Percentiles rank a stretch among this genome's conserved stretches.
phyloP scores from a whole-genome alignment of 2,888 invertebrate species.

The Campaea margaritaria region DNA sequence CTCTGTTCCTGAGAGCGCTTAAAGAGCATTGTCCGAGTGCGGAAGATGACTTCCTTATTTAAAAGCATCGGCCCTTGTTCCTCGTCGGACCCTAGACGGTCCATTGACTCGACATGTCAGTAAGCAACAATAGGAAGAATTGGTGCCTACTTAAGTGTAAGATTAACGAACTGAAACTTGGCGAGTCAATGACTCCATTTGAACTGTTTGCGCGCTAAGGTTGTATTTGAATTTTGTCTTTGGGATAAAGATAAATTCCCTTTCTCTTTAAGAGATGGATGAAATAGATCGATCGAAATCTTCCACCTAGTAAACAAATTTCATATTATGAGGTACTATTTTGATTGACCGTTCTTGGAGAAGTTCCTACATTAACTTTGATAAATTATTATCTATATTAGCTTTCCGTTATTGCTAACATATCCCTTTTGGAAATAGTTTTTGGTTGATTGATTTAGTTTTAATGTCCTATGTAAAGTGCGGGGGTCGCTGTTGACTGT shows the following conservation, averaged over 20 bases:
- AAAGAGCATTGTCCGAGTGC: slow-evolving; percentile 37
- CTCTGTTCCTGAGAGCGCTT: slow-evolving; percentile 31
- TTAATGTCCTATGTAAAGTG: neutral
- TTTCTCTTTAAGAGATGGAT: neutral
- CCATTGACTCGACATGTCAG: slow-evolving; percentile 32
- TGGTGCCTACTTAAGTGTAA: slow-evolving; percentile 37
- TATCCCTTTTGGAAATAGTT: neutral
- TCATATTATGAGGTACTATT: no score
- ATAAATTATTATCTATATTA: no score
- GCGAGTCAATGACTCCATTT: slow-evolving; percentile 44
- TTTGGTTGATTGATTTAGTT: neutral
- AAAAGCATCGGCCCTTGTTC: slow-evolving; percentile 27
- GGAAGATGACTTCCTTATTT: slow-evolving; percentile 31
- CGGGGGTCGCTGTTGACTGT: neutral
- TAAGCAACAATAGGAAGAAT: slow-evolving; percentile 30
- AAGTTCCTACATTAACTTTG: no score
- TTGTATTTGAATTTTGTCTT: slow-evolving; percentile 41
- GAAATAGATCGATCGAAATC: no score
- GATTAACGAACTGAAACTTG: slow-evolving; percentile 54
- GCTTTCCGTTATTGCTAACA: no score
- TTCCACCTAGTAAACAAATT: no score
- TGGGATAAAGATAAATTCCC: slow-evolving; percentile 14
- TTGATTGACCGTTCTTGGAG: no score
- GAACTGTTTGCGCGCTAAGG: slow-evolving; percentile 18
- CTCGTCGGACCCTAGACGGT: slow-evolving; percentile 33